Conservation (phyloP, 2,113 vertebrate species). For the Galeopterus variegatus region DNA sequence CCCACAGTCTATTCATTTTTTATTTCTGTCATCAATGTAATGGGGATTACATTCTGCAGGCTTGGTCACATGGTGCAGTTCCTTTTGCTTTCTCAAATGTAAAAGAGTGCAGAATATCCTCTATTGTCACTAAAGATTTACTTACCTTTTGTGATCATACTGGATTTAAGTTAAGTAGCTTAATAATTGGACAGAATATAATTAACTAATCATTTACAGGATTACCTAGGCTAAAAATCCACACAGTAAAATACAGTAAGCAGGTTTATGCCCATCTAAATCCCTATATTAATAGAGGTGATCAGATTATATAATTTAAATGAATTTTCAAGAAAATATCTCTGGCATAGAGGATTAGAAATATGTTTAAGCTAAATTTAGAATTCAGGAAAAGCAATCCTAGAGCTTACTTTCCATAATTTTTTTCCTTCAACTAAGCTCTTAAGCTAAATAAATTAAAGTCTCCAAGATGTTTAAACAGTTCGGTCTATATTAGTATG, state of each 20-base stretch:
- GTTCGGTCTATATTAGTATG: conserved; percentile 60
- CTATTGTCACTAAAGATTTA: conserved; percentile 38
- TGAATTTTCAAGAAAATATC: conserved; percentile 73
- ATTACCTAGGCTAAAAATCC: conserved; percentile 68
- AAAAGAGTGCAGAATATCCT: background rate
- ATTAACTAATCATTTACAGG: conserved; percentile 68
- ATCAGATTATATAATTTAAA: conserved; percentile 70
- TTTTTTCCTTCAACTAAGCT: conserved; percentile 75
- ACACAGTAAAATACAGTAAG: conserved; percentile 66
- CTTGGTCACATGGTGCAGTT: background rate
- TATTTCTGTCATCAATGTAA: background rate
- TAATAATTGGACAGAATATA: conserved; percentile 67
- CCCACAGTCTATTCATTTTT: background rate
- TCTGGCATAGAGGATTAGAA: conserved; percentile 72
- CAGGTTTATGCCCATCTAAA: conserved; percentile 71
- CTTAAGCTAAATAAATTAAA: conserved; percentile 84
- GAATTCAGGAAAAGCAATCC: conserved; percentile 81
- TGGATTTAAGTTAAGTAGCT: conserved; percentile 76
- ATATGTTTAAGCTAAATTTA: conserved; percentile 73
- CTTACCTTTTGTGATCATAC: conserved; percentile 19
- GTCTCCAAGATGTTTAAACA: conserved; percentile 78
- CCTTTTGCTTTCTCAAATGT: conserved; percentile 19
- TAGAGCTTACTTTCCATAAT: conserved; percentile 68
- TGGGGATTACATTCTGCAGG: background rate
- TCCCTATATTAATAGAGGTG: conserved; percentile 74